Conservation (phyloP, 1,140 invertebrate species). For the Tachypleus tridentatus region DNA sequence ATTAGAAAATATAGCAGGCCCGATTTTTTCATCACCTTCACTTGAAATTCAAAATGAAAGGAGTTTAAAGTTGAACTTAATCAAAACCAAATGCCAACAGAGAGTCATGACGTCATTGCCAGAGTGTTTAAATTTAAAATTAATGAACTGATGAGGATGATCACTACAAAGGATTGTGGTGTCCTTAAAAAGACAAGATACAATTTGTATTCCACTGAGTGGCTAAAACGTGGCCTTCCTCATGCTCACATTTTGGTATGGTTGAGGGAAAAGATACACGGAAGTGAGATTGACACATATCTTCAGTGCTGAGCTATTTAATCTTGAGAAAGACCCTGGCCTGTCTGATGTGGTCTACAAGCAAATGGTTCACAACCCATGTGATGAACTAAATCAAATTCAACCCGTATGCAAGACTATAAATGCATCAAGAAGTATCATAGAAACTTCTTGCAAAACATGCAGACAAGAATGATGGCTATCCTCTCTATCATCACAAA, state of each 20-base stretch:
- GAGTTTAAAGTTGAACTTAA: too few species aligned
- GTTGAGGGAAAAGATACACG: constrained; percentile 13
- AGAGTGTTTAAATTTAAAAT: too few species aligned
- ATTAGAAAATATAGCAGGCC: too few species aligned
- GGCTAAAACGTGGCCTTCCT: constrained; percentile 34
- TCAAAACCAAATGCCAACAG: too few species aligned
- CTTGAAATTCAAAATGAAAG: too few species aligned
- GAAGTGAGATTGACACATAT: constrained; percentile 35
- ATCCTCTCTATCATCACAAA: too few species aligned
- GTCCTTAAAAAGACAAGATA: too few species aligned
- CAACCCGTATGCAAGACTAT: constrained; percentile 24
- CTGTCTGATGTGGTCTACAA: constrained; percentile 30
- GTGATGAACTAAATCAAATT: constrained; percentile 21
- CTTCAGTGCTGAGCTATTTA: constrained; percentile 43
- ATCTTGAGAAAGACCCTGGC: constrained; percentile 32
- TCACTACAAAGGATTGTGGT: too few species aligned
- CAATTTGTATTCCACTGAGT: constrained; percentile 23
- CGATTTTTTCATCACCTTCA: too few species aligned
- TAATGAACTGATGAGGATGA: too few species aligned
- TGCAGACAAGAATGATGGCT: too few species aligned
- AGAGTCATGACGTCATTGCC: too few species aligned
- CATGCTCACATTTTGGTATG: constrained; percentile 34
- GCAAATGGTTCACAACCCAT: constrained; percentile 34
- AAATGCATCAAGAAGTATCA: constrained; percentile 24
- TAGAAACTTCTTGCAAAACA: constrained; percentile 6